Evolutionary conservation across 2,888 invertebrate genomes (phyloP), one percentile per base, ranked within the genome.

Genomic region (Lithophane leautieri): DNA sequence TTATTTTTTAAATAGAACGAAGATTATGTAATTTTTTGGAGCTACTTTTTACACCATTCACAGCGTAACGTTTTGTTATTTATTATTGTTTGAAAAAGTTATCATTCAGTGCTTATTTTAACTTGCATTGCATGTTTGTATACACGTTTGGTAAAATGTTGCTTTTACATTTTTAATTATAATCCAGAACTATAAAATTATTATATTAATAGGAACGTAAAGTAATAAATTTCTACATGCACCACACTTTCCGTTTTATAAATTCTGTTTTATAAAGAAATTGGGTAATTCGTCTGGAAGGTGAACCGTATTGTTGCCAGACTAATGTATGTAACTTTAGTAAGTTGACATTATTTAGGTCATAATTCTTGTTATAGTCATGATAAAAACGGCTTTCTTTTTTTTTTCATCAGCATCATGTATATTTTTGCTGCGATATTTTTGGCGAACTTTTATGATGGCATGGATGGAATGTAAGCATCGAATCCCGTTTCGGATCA

Each of bases 1-100:
- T 76, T 65, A 74, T 65, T 68, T 79, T 73, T 73, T 66, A 75
- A 75, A 83, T 81, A 76, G 73, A 75, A 73, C 22, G 12, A 54
- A 12, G 22, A 40, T 42, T 68, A 52, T 73, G 68, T 81, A 47
- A n/a, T 58, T 73, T 60, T 73, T 70, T 62, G 4, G 16, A 50
- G 25, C 68, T 61, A 52, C 8, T 61, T 61, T 47, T 54, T 44
- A 60, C 34, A 16, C 16, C 44, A 16, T 52, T 42, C 12, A 50
- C n/a, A 34, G 50, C 42, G 8, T 52, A 11, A n/a, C 8, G 11
- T 25, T 60, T 28, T 58, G 3, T 44, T 56, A n/a, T 22, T 54
- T 62, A 47, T 54, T 62, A 9, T 47, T 25, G 1, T 52, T 44
- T 44, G 8, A 34, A 44, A 19, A 34, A 52, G n/a, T n/a, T 75